A percentile compares a stretch with the other conserved stretches of the same genome.
Evolutionary conservation across 2,113 vertebrate species (phyloP).

Genomic region (Epinephelus lanceolatus): DNA sequence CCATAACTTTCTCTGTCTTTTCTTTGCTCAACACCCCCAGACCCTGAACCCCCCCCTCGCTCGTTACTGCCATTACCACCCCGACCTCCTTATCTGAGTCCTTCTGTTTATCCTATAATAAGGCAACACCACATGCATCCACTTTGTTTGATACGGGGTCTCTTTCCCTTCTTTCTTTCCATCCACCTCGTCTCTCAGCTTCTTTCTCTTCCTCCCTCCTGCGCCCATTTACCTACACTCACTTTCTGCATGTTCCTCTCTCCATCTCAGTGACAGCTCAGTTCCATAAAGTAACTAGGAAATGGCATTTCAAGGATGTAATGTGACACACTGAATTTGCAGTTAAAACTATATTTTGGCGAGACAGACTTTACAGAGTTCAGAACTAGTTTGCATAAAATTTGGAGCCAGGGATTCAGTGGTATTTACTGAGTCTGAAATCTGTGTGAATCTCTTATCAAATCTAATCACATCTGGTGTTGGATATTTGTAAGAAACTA

Average conservation of each 20-base stretch:
- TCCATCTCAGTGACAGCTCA: background rate
- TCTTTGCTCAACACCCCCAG: background rate
- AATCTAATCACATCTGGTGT: too few relatives aligned
- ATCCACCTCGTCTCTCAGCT: background rate
- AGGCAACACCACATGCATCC: constrained; percentile 3
- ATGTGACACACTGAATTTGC: background rate
- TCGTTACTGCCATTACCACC: background rate
- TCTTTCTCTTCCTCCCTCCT: background rate
- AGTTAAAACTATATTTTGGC: background rate
- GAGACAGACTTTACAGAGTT: background rate
- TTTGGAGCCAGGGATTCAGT: background rate
- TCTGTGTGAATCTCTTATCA: too few relatives aligned
- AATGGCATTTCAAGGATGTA: constrained; percentile 1
- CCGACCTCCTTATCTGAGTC: constrained; percentile 1
- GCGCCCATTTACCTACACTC: background rate
- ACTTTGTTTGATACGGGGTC: background rate
- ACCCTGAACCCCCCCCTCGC: background rate
- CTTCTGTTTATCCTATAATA: constrained; percentile 30
- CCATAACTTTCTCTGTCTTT: constrained; percentile 2
- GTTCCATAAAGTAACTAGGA: background rate
- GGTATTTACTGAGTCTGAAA: background rate
- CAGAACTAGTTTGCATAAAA: background rate
- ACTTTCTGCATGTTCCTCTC: background rate
- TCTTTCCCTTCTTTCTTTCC: background rate
- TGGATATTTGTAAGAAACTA: too few relatives aligned